Evolutionary conservation across 2,888 invertebrate genomes (phyloP).

Genomic region (Lycophotia porphyrea): DNA sequence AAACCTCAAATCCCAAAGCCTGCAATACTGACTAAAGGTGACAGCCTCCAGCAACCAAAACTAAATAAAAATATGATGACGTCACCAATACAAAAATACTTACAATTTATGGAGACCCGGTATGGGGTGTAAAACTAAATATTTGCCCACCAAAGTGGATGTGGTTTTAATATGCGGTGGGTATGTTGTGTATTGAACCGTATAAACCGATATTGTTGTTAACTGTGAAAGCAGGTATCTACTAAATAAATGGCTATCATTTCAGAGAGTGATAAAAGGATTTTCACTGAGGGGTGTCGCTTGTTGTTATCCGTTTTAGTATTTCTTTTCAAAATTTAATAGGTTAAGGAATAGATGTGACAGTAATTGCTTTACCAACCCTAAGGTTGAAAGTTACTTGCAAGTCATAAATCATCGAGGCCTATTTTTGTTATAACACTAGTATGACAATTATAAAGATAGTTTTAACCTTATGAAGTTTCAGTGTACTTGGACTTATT

Average conservation of each 20-base stretch:
- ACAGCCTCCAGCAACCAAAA: conserved; percentile 19
- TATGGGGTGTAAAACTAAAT: conserved; percentile 50
- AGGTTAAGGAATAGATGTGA: neutral
- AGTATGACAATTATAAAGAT: neutral
- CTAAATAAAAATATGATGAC: conserved; percentile 39
- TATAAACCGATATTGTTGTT: conserved; percentile 33
- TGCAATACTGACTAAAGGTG: neutral
- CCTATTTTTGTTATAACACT: too few relatives aligned
- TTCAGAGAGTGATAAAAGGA: neutral
- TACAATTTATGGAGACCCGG: conserved; percentile 38
- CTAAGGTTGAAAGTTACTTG: too few relatives aligned
- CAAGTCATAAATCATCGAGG: too few relatives aligned
- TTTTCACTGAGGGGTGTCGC: conserved; percentile 9
- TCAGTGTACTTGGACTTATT: neutral
- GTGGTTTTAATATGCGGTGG: conserved; percentile 29
- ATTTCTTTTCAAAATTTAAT: neutral
- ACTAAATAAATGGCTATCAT: conserved; percentile 19
- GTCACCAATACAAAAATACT: conserved; percentile 44
- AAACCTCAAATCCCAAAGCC: neutral
- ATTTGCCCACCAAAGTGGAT: conserved; percentile 48
- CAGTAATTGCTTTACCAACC: neutral
- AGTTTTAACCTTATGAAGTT: neutral
- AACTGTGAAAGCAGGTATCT: conserved; percentile 25
- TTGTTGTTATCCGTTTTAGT: neutral
- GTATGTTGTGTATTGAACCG: conserved; percentile 24